Percentiles rank a stretch among this genome's conserved stretches.
These are phyloP conservation scores for Rhagoletis zephyria DNA, from an alignment of 1,140 invertebrate genomes.

Conservation along the genomic window DNA sequence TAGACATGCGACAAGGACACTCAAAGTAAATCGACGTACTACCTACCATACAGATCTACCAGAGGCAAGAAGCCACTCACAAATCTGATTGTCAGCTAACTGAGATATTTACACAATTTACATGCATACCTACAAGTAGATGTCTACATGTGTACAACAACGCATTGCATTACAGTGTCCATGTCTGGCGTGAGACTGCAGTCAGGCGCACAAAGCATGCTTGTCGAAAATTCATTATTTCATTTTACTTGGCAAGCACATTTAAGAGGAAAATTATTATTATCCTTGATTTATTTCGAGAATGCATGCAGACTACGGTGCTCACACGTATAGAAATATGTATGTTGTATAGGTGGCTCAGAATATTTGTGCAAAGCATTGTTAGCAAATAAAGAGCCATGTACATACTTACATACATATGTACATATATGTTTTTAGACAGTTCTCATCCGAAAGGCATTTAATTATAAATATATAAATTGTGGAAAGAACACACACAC, in stretches of 20 bases:
- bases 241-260: slow-evolving; percentile 25
- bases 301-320: not conserved
- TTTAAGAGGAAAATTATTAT: slow-evolving; percentile 39
- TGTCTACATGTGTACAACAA: not conserved
- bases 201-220: not conserved
- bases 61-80: not conserved
- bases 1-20: slow-evolving; percentile 38
- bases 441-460: slow-evolving; percentile 3
- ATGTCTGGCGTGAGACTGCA: not conserved
- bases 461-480: slow-evolving; percentile 34
- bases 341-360: no score
- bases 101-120: slow-evolving; percentile 5
- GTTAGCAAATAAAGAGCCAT: no score
- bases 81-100: slow-evolving; percentile 7
- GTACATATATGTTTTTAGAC: not conserved
- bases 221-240: slow-evolving; percentile 36
- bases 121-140: not conserved
- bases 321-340: no score
- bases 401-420: no score
- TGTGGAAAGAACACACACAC: not conserved
- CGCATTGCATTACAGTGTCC: not conserved
- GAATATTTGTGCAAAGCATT: no score
- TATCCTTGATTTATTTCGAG: slow-evolving; percentile 43
- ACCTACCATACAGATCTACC: not conserved
- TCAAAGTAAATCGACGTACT: not conserved